phyloP scores from a whole-genome alignment of 2,888 invertebrate genomes.

The Cecidostiba fungosa region DNA sequence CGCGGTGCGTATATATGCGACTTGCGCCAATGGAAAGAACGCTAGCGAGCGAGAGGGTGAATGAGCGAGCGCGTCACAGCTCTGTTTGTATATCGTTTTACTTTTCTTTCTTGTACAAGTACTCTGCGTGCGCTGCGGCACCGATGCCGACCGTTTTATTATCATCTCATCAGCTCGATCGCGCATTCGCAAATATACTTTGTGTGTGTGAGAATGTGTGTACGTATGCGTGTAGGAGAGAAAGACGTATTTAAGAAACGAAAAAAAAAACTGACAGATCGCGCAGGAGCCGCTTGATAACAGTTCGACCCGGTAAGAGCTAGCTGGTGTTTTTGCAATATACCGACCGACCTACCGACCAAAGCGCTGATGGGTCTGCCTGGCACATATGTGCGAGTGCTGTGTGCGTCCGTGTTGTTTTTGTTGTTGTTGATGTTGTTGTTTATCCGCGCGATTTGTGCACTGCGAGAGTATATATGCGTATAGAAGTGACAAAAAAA shows the following conservation, averaged over 20 bases:
- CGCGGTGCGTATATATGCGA: neutral
- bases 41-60: slow-evolving; percentile 54
- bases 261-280: neutral
- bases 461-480: slow-evolving; percentile 7
- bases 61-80: neutral
- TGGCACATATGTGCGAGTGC: neutral
- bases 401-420: neutral
- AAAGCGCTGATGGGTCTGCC: neutral
- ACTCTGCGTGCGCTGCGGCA: neutral
- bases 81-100: neutral
- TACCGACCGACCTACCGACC: neutral
- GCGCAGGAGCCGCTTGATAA: neutral
- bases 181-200: neutral
- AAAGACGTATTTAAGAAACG: neutral
- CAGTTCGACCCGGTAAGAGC: neutral
- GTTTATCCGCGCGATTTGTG: slow-evolving; percentile 3
- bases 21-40: slow-evolving; percentile 30
- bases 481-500: slow-evolving; percentile 49
- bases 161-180: neutral
- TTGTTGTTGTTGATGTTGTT: slow-evolving; percentile 1
- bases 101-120: neutral
- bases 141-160: neutral
- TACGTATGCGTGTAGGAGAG: neutral
- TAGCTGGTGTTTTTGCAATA: neutral
- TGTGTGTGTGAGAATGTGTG: neutral